A percentile compares a stretch with the other conserved stretches of the same genome.
Evolutionary conservation across 2,888 invertebrate genomes (phyloP).

Genomic region (Brenthis ino): DNA sequence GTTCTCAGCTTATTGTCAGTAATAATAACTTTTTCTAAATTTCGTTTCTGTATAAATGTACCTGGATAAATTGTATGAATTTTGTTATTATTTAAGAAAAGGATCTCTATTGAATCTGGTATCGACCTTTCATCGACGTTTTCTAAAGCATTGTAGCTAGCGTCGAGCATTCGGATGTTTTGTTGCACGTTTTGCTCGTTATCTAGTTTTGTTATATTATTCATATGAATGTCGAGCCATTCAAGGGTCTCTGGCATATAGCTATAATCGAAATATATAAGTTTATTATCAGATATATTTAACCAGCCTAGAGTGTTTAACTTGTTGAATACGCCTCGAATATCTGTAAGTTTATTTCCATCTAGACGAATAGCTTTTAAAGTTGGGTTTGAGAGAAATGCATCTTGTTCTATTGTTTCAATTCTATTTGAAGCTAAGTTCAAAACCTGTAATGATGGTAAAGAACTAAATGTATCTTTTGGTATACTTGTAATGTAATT

Average conservation of each 20-base stretch:
- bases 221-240: conserved; percentile 91
- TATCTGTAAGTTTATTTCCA: conserved; percentile 88
- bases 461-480: conserved; percentile 87
- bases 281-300: conserved; percentile 90
- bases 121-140: conserved; percentile 86
- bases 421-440: conserved; percentile 91
- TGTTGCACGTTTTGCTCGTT: conserved; percentile 87
- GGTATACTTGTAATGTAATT: conserved; percentile 89
- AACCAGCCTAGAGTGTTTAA: conserved; percentile 89
- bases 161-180: conserved; percentile 89
- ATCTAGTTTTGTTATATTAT: conserved; percentile 88
- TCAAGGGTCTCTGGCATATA: conserved; percentile 88
- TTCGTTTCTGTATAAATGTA: conserved; percentile 87
- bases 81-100: conserved; percentile 89
- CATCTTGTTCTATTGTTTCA: conserved; percentile 87
- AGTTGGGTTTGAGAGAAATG: conserved; percentile 88
- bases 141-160: conserved; percentile 87
- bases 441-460: conserved; percentile 88
- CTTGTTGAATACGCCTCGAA: conserved; percentile 88
- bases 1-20: conserved; percentile 88
- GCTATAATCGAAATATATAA: conserved; percentile 90
- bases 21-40: conserved; percentile 88
- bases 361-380: conserved; percentile 89
- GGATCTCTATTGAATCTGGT: conserved; percentile 88
- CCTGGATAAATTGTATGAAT: conserved; percentile 87